Percentiles rank a stretch among this genome's conserved stretches.
Evolutionary conservation across 2,113 vertebrate genomes (phyloP).

Genomic region (Spermophilus dauricus): DNA sequence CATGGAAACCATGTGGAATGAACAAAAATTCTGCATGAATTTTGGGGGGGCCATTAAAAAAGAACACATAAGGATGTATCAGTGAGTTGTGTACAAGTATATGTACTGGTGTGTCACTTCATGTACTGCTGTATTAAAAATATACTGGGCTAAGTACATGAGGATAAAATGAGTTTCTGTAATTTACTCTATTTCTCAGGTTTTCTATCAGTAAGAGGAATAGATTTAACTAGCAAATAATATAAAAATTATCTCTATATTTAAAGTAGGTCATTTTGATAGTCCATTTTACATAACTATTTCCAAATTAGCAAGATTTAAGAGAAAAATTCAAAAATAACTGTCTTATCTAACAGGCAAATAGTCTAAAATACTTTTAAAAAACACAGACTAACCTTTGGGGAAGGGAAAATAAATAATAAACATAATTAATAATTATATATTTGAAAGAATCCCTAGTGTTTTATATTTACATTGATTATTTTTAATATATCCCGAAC

Average conservation of each 20-base stretch:
- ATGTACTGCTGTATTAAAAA: neutral
- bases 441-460: slow-evolving; percentile 23
- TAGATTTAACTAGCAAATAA: slow-evolving; percentile 20
- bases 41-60: neutral
- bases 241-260: neutral
- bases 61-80: neutral
- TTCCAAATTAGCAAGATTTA: slow-evolving; percentile 33
- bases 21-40: slow-evolving; percentile 12
- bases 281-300: slow-evolving; percentile 26
- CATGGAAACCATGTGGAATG: neutral
- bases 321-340: neutral
- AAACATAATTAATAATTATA: neutral
- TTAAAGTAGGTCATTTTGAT: slow-evolving; percentile 26
- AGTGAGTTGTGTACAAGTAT: neutral
- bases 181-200: neutral
- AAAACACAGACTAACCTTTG: neutral
- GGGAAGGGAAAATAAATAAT: neutral
- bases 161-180: neutral
- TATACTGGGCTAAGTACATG: neutral
- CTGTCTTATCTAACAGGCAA: slow-evolving; percentile 13
- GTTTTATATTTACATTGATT: slow-evolving; percentile 47
- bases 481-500: slow-evolving; percentile 15
- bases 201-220: neutral
- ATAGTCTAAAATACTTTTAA: slow-evolving; percentile 12
- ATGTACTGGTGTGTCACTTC: neutral